Conservation (phyloP, 2,888 invertebrate species). For the Rhopalosiphum nymphaeae region DNA sequence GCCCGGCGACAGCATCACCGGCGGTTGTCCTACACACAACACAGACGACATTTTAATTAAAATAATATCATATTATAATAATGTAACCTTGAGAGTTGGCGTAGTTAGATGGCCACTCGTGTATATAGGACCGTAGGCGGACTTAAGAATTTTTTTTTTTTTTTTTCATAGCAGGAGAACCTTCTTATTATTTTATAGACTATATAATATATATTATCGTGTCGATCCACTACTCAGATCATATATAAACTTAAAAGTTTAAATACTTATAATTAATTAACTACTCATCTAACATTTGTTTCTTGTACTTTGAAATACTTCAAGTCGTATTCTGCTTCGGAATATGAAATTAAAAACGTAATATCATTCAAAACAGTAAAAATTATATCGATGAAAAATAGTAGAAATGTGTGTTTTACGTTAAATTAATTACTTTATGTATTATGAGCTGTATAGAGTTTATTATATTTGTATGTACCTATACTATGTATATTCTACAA, state of each 20-base stretch:
- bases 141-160: neutral
- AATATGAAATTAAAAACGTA: neutral
- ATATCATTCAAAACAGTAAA: no score
- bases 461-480: neutral
- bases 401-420: no score
- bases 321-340: neutral
- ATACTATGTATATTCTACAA: neutral
- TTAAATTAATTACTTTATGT: no score
- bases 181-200: neutral
- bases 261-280: neutral
- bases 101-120: neutral
- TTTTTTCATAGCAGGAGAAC: neutral
- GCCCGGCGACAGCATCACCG: constrained; percentile 88
- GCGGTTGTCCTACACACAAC: constrained; percentile 78
- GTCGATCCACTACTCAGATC: neutral
- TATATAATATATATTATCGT: neutral
- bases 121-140: neutral
- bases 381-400: no score
- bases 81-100: neutral
- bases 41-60: constrained; percentile 64
- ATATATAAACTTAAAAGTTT: neutral
- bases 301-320: no score
- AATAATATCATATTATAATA: neutral
- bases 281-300: neutral
- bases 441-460: neutral